Conservation (phyloP, 2,888 invertebrate genomes). For the Pyrocoelia pectoralis region DNA sequence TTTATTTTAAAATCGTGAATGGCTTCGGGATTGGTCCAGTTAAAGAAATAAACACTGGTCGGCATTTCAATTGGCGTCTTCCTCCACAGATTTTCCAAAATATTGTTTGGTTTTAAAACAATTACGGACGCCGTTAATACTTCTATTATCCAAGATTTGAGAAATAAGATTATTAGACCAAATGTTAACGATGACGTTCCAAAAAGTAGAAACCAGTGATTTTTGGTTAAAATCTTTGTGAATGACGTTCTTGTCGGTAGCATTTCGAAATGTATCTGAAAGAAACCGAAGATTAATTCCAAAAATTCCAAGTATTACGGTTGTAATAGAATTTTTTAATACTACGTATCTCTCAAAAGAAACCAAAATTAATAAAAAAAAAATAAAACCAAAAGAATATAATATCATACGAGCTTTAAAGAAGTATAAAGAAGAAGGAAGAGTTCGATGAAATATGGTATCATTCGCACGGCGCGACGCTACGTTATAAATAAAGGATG, state of each 20-base stretch:
- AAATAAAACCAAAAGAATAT: too few species aligned
- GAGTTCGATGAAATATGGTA: too few species aligned
- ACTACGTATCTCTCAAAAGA: too few species aligned
- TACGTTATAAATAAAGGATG: too few species aligned
- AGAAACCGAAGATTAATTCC: not conserved
- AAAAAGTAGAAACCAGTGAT: conserved; percentile 5
- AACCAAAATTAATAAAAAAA: too few species aligned
- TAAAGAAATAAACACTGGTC: conserved; percentile 55
- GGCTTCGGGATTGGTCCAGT: conserved; percentile 62
- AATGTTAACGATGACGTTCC: not conserved
- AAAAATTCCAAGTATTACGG: not conserved
- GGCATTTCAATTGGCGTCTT: conserved; percentile 49
- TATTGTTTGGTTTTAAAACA: conserved; percentile 8
- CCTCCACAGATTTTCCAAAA: conserved; percentile 40
- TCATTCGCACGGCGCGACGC: too few species aligned
- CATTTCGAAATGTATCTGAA: conserved; percentile 3
- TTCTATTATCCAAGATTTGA: conserved; percentile 13
- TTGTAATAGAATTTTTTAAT: too few species aligned
- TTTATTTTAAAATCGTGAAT: conserved; percentile 63
- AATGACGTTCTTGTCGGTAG: not conserved
- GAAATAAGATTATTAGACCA: not conserved
- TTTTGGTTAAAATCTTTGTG: conserved; percentile 2
- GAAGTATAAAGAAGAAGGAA: too few species aligned
- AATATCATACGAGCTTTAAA: too few species aligned
- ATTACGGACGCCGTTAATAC: conserved; percentile 10